Conservation (phyloP, 2,113 vertebrate species). For the Oceanites oceanicus region DNA sequence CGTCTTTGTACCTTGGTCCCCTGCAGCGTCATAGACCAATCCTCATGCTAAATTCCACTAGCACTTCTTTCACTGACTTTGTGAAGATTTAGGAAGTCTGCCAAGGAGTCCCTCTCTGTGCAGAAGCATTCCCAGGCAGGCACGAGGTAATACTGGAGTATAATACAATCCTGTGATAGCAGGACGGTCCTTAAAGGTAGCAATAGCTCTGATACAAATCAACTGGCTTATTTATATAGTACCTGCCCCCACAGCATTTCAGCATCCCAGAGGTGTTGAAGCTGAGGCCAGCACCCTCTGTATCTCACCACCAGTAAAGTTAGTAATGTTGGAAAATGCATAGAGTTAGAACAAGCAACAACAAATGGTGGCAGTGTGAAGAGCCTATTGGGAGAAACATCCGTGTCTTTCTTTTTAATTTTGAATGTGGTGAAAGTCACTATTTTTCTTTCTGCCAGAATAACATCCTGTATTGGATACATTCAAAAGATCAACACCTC, state of each 20-base stretch:
- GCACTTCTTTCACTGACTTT: neutral
- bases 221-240: neutral
- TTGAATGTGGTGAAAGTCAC: neutral
- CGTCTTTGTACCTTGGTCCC: neutral
- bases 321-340: neutral
- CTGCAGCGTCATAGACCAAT: neutral
- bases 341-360: neutral
- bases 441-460: neutral
- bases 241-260: neutral
- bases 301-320: neutral
- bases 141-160: rapidly evolving
- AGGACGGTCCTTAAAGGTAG: neutral
- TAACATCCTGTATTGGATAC: neutral
- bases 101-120: neutral
- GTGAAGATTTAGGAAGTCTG: neutral
- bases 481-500: neutral
- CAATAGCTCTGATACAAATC: neutral
- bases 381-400: neutral
- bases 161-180: neutral
- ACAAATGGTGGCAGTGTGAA: neutral
- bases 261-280: neutral
- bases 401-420: neutral
- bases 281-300: neutral
- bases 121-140: neutral
- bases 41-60: neutral